Conservation (phyloP, 2,888 invertebrate species). For the Trypoxylon attenuatum region DNA sequence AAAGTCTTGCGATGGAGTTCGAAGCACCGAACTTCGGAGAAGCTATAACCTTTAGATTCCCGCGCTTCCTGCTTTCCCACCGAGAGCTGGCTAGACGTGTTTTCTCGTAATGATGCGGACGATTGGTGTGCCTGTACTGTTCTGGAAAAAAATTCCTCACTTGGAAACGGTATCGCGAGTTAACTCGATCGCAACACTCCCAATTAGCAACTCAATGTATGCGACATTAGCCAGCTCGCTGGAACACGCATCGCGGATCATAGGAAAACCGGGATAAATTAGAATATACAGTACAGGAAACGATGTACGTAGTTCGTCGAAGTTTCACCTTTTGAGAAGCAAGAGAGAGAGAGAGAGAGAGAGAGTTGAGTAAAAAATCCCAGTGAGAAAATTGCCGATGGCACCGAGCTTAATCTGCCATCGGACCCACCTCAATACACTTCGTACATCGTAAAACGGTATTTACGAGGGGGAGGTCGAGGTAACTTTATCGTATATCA, state of each 20-base stretch:
- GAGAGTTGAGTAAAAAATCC: neutral
- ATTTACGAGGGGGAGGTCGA: neutral
- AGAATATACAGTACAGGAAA: no score
- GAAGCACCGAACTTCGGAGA: constrained; percentile 34
- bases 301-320: no score
- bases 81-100: constrained; percentile 11
- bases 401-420: neutral
- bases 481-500: neutral
- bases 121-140: neutral
- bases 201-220: no score
- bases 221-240: no score
- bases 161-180: constrained; percentile 37
- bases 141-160: constrained; percentile 21
- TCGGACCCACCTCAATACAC: neutral
- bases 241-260: no score
- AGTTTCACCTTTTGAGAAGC: neutral
- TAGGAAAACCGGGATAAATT: no score
- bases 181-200: no score
- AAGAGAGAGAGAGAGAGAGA: neutral
- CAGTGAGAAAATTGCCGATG: neutral
- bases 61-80: constrained; percentile 38
- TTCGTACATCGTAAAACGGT: neutral
- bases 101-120: constrained; percentile 34
- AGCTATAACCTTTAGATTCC: constrained; percentile 28
- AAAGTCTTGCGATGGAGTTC: neutral